phyloP scores from a whole-genome alignment of 2,113 vertebrate genomes.

The Eonycteris spelaea region DNA sequence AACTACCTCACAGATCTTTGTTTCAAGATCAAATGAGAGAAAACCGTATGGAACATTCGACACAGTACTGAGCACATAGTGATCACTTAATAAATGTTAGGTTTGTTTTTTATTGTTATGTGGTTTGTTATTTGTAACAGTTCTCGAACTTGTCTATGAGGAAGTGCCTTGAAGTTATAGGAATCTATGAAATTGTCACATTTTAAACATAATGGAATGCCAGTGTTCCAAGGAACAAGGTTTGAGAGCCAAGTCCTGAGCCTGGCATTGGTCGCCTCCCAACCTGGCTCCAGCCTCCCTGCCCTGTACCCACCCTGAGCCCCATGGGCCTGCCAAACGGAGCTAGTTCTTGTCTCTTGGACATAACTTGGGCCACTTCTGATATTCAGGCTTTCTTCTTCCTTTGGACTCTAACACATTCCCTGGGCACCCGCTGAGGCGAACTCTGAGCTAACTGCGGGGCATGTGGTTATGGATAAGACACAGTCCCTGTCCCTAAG shows the following conservation, averaged over 20 bases:
- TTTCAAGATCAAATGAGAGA: neutral
- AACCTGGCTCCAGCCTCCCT: neutral
- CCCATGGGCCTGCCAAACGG: neutral
- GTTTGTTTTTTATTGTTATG: neutral
- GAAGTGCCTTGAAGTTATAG: neutral
- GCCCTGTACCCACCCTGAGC: neutral
- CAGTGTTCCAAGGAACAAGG: neutral
- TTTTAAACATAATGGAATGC: neutral
- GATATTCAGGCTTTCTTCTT: neutral
- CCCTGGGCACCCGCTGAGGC: neutral
- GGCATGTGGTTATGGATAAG: neutral
- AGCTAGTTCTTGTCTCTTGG: neutral
- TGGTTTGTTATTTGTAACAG: neutral
- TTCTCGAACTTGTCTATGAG: neutral
- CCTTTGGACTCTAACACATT: neutral
- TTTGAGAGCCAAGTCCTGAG: neutral
- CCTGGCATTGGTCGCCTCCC: neutral
- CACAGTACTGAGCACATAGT: neutral
- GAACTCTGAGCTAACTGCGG: neutral
- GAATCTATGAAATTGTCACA: neutral
- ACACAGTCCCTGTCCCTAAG: neutral
- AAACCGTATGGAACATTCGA: neutral
- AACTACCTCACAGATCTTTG: neutral
- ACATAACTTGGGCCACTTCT: neutral
- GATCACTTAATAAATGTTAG: neutral